These are phyloP conservation scores for Sanderia malayensis DNA, from an alignment of 30 jellyfish, hydroid and myxozoan genomes.

Conservation along the genomic window DNA sequence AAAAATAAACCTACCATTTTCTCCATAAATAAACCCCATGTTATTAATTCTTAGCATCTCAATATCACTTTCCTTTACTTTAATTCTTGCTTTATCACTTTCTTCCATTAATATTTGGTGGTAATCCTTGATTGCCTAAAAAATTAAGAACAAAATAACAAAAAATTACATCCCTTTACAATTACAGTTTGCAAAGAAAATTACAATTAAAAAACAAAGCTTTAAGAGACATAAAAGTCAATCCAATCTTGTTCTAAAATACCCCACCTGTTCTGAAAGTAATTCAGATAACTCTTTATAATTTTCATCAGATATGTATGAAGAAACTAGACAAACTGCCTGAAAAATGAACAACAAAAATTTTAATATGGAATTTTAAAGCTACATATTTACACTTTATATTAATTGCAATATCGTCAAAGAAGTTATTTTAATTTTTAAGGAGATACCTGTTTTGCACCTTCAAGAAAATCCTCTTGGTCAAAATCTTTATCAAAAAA, in stretches of 20 bases:
- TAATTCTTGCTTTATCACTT: background rate
- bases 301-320: slow-evolving; percentile 47
- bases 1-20: background rate
- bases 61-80: background rate
- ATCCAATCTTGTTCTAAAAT: background rate
- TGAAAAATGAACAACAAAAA: background rate
- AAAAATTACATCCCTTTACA: background rate
- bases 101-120: background rate
- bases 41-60: background rate
- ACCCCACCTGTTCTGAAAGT: slow-evolving; percentile 55
- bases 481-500: slow-evolving; percentile 56
- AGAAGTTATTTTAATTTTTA: background rate
- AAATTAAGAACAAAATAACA: background rate
- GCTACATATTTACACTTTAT: background rate
- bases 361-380: background rate
- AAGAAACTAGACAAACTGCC: slow-evolving; percentile 62
- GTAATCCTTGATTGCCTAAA: background rate
- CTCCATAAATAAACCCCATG: background rate
- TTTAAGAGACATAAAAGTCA: background rate
- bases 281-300: slow-evolving; percentile 38
- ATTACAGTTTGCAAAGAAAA: too few species aligned
- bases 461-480: slow-evolving; percentile 46
- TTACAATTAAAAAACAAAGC: too few species aligned
- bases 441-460: slow-evolving; percentile 64
- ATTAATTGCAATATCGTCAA: background rate